A percentile compares a stretch with the other conserved stretches of the same genome.
These are phyloP conservation scores for Gonioctena quinquepunctata DNA, from an alignment of 1,140 invertebrate genomes.

Conservation along the genomic window DNA sequence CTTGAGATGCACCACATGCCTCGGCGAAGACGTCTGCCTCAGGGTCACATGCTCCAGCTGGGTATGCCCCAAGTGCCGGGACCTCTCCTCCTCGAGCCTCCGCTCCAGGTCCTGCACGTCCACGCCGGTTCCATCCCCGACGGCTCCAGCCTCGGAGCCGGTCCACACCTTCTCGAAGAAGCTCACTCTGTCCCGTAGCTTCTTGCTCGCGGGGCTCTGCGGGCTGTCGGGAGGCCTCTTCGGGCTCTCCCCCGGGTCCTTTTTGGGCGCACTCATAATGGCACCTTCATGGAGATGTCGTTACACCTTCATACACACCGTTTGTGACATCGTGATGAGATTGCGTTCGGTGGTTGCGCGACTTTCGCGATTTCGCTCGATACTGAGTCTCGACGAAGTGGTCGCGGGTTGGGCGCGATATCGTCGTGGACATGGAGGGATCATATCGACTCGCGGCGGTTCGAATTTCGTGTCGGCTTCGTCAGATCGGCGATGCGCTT, in stretches of 20 bases:
- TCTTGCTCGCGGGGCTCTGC: slow-evolving; percentile 41
- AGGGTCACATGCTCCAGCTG: slow-evolving; percentile 63
- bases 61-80: slow-evolving; percentile 58
- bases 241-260: slow-evolving; percentile 32
- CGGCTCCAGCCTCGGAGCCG: slow-evolving; percentile 54
- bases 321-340: slow-evolving; percentile 31
- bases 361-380: slow-evolving; percentile 45
- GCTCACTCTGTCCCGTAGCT: slow-evolving; percentile 70
- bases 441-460: slow-evolving; percentile 21
- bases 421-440: slow-evolving; percentile 30
- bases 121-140: slow-evolving; percentile 60
- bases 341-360: slow-evolving; percentile 17
- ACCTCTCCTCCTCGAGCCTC: slow-evolving; percentile 61
- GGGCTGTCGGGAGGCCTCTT: slow-evolving; percentile 38
- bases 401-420: slow-evolving; percentile 26
- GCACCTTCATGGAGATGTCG: slow-evolving; percentile 17
- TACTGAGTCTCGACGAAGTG: slow-evolving; percentile 37
- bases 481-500: background rate
- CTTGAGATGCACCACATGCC: slow-evolving; percentile 46
- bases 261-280: slow-evolving; percentile 34
- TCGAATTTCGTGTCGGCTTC: slow-evolving; percentile 10
- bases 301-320: background rate
- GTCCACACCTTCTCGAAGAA: slow-evolving; percentile 80
- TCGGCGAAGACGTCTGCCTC: slow-evolving; percentile 60
- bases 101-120: slow-evolving; percentile 66